Evolutionary conservation across 2,888 invertebrate species (phyloP).

Genomic region (Drosophila rellima): DNA sequence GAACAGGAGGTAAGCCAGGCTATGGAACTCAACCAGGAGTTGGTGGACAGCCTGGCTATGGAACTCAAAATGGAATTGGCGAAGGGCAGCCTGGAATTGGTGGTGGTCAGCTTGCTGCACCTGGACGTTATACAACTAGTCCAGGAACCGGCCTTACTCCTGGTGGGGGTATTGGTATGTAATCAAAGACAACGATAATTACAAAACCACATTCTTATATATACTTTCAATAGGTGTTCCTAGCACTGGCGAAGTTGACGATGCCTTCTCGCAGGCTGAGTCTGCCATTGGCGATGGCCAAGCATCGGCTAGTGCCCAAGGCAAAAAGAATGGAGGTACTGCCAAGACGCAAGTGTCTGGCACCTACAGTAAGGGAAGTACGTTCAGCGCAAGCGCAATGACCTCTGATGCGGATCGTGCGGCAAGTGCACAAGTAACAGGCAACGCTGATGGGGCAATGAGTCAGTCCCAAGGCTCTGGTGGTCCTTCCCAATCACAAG

Average conservation of each 20-base stretch:
- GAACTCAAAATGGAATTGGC: constrained; percentile 23
- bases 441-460: constrained; percentile 90
- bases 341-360: constrained; percentile 94
- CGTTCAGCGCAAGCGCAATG: constrained; percentile 93
- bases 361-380: constrained; percentile 91
- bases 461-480: constrained; percentile 92
- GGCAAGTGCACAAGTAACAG: constrained; percentile 88
- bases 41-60: constrained; percentile 28
- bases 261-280: constrained; percentile 91
- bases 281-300: constrained; percentile 88
- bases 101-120: constrained; percentile 26
- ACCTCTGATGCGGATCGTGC: constrained; percentile 91
- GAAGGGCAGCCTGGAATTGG: constrained; percentile 34
- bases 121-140: constrained; percentile 54
- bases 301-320: constrained; percentile 92
- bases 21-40: constrained; percentile 15
- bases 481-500: constrained; percentile 91
- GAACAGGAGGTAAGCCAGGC: neutral
- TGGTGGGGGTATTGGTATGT: constrained; percentile 50
- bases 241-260: constrained; percentile 86
- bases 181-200: constrained; percentile 7
- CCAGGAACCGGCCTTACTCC: constrained; percentile 23
- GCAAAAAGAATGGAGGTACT: constrained; percentile 90
- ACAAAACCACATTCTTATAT: neutral
- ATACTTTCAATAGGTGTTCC: constrained; percentile 35